Evolutionary conservation across 2,113 vertebrate species (phyloP).

Genomic region (Narcine bancroftii): DNA sequence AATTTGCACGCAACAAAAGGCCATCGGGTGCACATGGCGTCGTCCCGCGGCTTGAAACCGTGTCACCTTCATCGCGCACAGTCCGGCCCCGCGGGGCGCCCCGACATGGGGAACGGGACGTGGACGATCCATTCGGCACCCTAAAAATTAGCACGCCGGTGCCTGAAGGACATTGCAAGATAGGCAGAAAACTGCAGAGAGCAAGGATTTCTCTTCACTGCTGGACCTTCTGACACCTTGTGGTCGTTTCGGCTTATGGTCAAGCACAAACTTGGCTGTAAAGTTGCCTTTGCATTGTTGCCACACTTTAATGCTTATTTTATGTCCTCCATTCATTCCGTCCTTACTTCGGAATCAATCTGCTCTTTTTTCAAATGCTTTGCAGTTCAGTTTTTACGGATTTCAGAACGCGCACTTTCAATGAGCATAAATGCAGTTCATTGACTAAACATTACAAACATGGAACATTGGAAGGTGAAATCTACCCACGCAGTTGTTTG

Average conservation of each 20-base stretch:
- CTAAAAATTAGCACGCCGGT: background rate
- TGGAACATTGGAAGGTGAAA: background rate
- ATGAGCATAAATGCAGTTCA: background rate
- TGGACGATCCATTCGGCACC: background rate
- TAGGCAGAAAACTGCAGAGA: background rate
- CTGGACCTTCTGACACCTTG: background rate
- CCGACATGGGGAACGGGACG: too few species aligned
- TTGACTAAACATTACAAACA: too few species aligned
- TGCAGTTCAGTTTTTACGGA: background rate
- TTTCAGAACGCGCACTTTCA: background rate
- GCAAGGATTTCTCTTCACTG: background rate
- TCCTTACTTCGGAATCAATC: background rate
- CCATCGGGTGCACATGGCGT: background rate
- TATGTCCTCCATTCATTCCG: background rate
- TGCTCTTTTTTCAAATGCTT: background rate
- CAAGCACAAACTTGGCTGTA: background rate
- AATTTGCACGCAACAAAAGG: background rate
- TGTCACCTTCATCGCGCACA: background rate
- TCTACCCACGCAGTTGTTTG: background rate
- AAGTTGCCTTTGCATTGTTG: background rate
- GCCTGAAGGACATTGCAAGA: background rate
- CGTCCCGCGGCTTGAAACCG: background rate
- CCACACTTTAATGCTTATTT: background rate
- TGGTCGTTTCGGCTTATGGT: background rate
- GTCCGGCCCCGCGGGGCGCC: background rate